These are phyloP conservation scores for Aldrovandia affinis DNA, from an alignment of 2,797 vertebrate species.

Conservation along the genomic window DNA sequence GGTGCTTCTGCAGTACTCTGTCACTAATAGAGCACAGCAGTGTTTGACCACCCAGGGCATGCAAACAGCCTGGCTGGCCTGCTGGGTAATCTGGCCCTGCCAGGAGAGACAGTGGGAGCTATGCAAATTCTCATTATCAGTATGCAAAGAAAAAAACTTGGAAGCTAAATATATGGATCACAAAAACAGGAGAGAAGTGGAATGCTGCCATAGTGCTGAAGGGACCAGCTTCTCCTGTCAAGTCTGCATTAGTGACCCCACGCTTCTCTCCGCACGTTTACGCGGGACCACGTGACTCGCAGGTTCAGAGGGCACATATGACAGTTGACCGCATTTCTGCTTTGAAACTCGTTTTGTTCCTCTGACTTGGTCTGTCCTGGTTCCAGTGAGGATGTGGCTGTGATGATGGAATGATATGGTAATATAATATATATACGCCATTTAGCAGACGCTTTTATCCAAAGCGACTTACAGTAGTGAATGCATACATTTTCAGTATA, in stretches of 20 bases:
- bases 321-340: neutral
- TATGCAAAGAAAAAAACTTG: neutral
- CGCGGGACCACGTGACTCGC: too few species aligned
- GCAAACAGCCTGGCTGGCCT: slow-evolving; percentile 6
- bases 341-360: neutral
- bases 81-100: slow-evolving; percentile 15
- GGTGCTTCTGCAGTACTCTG: neutral
- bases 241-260: neutral
- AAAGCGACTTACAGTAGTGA: too few species aligned
- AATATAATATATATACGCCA: too few species aligned
- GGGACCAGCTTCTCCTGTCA: neutral
- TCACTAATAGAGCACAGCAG: neutral
- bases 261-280: neutral
- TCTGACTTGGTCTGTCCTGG: neutral
- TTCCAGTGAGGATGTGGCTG: neutral
- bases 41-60: neutral
- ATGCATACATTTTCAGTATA: too few species aligned
- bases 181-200: neutral
- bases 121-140: slow-evolving; percentile 12
- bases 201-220: neutral
- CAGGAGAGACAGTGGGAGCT: slow-evolving; percentile 21
- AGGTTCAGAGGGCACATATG: neutral
- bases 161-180: neutral
- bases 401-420: too few species aligned
- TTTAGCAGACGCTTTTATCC: too few species aligned